These are phyloP conservation scores for Thamnophis sirtalis DNA, from an alignment of 2,113 vertebrate genomes.

Conservation along the genomic window DNA sequence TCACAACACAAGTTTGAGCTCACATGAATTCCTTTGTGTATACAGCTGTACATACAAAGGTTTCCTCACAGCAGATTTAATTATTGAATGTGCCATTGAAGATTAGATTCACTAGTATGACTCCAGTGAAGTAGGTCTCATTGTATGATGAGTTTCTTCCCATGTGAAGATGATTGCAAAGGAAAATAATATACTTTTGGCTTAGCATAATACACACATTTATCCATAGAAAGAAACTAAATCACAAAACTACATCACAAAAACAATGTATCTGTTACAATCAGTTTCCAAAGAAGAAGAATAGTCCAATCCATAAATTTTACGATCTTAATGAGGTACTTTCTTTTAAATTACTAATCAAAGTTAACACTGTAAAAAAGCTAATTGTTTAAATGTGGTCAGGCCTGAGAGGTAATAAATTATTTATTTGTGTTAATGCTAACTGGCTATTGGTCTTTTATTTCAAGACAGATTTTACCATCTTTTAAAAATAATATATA, in stretches of 20 bases:
- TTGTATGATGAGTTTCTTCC: background rate
- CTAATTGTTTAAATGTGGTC: constrained; percentile 1
- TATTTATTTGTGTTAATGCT: constrained; percentile 1
- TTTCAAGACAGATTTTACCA: background rate
- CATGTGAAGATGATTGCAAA: background rate
- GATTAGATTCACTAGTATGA: background rate
- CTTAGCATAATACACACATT: background rate
- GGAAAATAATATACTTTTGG: background rate
- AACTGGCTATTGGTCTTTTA: background rate
- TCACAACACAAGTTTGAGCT: background rate
- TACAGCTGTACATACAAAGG: background rate
- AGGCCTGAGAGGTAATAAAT: background rate
- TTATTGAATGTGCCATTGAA: background rate
- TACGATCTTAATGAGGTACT: background rate
- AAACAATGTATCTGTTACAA: background rate
- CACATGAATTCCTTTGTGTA: background rate
- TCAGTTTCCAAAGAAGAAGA: background rate
- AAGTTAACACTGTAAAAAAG: background rate
- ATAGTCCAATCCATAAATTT: background rate
- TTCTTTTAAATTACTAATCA: background rate
- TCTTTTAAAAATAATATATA: background rate
- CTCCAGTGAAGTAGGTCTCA: background rate
- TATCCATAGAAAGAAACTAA: background rate
- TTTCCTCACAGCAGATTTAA: background rate
- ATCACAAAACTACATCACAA: no score